phyloP scores from a whole-genome alignment of 2,888 invertebrate genomes.

The Protophormia terraenovae region DNA sequence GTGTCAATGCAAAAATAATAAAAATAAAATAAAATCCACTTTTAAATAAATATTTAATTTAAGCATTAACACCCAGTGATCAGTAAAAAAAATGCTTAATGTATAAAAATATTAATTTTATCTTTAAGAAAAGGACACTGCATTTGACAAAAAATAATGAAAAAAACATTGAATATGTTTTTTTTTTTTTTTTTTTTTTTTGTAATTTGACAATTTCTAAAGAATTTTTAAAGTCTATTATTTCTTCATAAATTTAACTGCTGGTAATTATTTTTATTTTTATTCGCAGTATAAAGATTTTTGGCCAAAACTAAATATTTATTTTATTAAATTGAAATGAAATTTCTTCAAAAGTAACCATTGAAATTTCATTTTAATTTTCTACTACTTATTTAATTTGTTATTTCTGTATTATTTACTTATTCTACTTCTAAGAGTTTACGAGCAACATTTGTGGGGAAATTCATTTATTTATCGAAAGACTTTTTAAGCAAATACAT shows the following conservation, averaged over 20 bases:
- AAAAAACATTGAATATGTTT: too few relatives aligned
- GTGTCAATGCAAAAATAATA: constrained; percentile 50
- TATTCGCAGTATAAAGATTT: background rate
- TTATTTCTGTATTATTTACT: too few relatives aligned
- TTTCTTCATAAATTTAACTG: constrained; percentile 23
- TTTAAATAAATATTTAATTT: constrained; percentile 66
- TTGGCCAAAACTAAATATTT: constrained; percentile 40
- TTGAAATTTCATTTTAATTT: background rate
- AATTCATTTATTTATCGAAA: too few relatives aligned
- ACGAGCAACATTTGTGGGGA: too few relatives aligned
- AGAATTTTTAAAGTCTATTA: constrained; percentile 30
- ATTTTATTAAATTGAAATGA: constrained; percentile 38
- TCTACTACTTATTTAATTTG: background rate
- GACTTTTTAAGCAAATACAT: too few relatives aligned
- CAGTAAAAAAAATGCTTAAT: constrained; percentile 52
- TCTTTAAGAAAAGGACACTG: background rate
- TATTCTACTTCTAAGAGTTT: too few relatives aligned
- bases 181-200: background rate
- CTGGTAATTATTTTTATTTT: constrained; percentile 7
- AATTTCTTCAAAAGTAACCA: background rate
- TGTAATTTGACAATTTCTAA: constrained; percentile 46
- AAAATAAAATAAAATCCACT: constrained; percentile 43
- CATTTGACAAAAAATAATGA: background rate
- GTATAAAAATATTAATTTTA: constrained; percentile 56
- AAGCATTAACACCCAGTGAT: constrained; percentile 44